Evolutionary conservation across 64 coral and sea anemone genomes (phyloP).

Genomic region (Actinia equina): DNA sequence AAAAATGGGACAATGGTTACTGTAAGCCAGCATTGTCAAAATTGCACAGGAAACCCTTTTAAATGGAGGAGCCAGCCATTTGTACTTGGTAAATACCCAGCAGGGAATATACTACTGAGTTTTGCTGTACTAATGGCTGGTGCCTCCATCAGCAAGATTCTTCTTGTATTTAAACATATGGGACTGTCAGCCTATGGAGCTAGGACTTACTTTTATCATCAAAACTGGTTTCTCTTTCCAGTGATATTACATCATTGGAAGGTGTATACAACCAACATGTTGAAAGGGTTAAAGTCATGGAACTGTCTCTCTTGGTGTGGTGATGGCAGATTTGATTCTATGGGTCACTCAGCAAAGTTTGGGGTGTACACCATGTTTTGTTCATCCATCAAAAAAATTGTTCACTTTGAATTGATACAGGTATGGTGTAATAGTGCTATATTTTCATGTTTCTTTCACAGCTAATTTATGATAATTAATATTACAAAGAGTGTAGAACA

Average conservation of each 20-base stretch:
- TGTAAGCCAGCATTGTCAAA: constrained; percentile 6
- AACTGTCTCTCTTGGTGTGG: constrained; percentile 6
- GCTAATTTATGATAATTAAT: no score
- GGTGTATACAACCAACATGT: background rate
- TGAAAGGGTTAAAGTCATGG: background rate
- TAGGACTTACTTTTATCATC: constrained; percentile 34
- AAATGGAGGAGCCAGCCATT: constrained; percentile 24
- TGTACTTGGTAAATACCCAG: constrained; percentile 12
- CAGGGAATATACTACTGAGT: constrained; percentile 31
- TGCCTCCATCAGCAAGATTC: constrained; percentile 28
- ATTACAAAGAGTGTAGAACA: no score
- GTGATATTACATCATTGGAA: constrained; percentile 15
- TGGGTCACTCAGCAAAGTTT: constrained; percentile 38
- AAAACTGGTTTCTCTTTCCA: constrained; percentile 32
- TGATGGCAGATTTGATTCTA: constrained; percentile 27
- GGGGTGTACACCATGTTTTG: constrained; percentile 28
- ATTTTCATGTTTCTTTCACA: no score
- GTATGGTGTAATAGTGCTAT: background rate
- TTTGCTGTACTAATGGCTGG: constrained; percentile 41
- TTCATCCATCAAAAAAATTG: background rate
- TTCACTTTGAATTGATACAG: constrained; percentile 21
- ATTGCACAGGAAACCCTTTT: background rate
- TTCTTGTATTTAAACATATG: constrained; percentile 28
- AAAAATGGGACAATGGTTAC: constrained; percentile 42
- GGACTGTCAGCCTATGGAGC: constrained; percentile 1